Evolutionary conservation across 2,797 vertebrate genomes (phyloP).

Genomic region (Lophotriccus pileatus): DNA sequence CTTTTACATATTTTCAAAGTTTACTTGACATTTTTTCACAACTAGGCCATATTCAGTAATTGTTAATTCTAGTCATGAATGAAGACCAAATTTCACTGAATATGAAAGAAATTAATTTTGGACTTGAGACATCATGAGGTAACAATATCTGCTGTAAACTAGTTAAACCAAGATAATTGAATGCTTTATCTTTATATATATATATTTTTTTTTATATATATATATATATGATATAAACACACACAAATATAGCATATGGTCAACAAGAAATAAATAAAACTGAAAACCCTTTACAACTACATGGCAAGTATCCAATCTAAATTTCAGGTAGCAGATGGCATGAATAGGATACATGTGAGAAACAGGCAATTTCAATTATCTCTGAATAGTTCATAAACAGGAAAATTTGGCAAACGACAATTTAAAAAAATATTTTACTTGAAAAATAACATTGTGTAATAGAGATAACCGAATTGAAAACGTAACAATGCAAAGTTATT

Average conservation of each 20-base stretch:
- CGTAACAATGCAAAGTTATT: conserved; percentile 42
- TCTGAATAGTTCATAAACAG: conserved; percentile 66
- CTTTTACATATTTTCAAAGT: neutral
- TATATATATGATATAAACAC: neutral
- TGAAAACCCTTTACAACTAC: conserved; percentile 58
- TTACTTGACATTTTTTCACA: neutral
- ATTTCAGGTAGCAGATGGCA: conserved; percentile 71
- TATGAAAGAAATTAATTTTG: conserved; percentile 10
- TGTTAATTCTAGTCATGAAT: neutral
- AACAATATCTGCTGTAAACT: neutral
- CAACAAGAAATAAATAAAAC: conserved; percentile 64
- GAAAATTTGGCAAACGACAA: conserved; percentile 56
- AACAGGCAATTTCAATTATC: conserved; percentile 68
- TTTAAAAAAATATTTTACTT: conserved; percentile 36
- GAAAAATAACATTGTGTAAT: conserved; percentile 43
- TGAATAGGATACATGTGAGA: conserved; percentile 64
- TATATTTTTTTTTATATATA: neutral
- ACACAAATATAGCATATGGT: conserved; percentile 50
- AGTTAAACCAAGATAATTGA: conserved; percentile 29
- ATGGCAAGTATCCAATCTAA: conserved; percentile 68
- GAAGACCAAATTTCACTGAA: neutral
- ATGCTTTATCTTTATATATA: neutral
- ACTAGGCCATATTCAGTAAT: neutral
- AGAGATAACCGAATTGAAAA: conserved; percentile 51
- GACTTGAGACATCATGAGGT: neutral